phyloP scores from a whole-genome alignment of 2,888 invertebrate genomes.

The Conchocele bisecta region DNA sequence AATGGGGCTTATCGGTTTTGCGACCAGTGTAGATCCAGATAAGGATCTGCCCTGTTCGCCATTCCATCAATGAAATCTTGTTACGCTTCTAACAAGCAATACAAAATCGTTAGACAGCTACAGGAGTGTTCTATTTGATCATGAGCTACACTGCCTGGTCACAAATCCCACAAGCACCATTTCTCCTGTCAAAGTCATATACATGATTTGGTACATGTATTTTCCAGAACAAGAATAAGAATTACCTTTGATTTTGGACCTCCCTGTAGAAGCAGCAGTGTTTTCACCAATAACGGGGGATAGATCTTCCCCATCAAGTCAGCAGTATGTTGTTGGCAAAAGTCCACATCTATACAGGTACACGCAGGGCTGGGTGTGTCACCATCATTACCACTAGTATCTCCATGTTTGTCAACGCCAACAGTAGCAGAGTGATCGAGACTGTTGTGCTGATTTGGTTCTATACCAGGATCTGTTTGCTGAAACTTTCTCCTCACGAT shows the following conservation, averaged over 20 bases:
- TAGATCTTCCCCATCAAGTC: conserved; percentile 85
- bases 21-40: no score
- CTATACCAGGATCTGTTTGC: neutral
- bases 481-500: conserved; percentile 5
- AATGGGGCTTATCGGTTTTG: no score
- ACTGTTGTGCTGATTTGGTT: neutral
- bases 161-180: no score
- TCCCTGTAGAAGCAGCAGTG: conserved; percentile 87
- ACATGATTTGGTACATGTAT: no score
- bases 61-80: no score
- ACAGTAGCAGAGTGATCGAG: neutral
- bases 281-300: conserved; percentile 87
- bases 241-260: conserved; percentile 60
- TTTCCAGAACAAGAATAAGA: neutral
- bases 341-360: conserved; percentile 32
- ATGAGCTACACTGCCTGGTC: no score
- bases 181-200: no score
- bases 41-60: no score
- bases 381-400: neutral
- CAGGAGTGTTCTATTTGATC: no score
- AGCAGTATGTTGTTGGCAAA: conserved; percentile 81
- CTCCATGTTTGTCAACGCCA: neutral
- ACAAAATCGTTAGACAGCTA: no score
- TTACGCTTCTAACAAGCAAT: no score
- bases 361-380: neutral